Evolutionary conservation across 2,113 vertebrate species (phyloP).

Genomic region (Laticauda laticaudata): DNA sequence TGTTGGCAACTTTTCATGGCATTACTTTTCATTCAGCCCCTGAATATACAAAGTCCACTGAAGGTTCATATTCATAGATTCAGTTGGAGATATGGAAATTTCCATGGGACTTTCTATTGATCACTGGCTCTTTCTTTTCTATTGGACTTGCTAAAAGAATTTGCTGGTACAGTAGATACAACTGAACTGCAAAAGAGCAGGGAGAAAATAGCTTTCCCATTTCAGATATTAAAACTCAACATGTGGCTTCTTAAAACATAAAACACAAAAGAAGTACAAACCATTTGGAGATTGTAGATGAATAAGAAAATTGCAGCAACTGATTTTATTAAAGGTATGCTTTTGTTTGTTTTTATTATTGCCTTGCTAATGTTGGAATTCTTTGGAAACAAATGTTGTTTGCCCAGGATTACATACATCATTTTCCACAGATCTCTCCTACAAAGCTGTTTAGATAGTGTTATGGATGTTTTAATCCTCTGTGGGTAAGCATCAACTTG

Average conservation of each 20-base stretch:
- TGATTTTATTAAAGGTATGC: neutral
- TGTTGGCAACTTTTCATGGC: neutral
- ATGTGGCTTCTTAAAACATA: slow-evolving; percentile 12
- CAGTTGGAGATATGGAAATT: neutral
- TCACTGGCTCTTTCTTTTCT: neutral
- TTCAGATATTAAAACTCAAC: neutral
- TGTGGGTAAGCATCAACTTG: rapidly evolving
- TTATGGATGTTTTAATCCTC: neutral
- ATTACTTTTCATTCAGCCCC: neutral
- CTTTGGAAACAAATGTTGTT: neutral
- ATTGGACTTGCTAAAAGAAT: neutral
- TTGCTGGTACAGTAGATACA: neutral
- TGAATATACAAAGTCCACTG: neutral
- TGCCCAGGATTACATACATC: neutral
- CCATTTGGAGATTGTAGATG: slow-evolving; percentile 16
- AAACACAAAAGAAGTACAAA: neutral
- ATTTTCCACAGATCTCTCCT: neutral
- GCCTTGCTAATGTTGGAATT: neutral
- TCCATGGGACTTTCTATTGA: neutral
- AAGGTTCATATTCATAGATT: neutral
- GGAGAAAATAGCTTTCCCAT: neutral
- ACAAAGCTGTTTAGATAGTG: neutral
- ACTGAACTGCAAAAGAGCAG: neutral
- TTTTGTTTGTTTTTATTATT: neutral
- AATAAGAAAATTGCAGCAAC: slow-evolving; percentile 19